These are phyloP conservation scores for Oscheius sp. DNA, from an alignment of 1,140 invertebrate species.

Conservation along the genomic window DNA sequence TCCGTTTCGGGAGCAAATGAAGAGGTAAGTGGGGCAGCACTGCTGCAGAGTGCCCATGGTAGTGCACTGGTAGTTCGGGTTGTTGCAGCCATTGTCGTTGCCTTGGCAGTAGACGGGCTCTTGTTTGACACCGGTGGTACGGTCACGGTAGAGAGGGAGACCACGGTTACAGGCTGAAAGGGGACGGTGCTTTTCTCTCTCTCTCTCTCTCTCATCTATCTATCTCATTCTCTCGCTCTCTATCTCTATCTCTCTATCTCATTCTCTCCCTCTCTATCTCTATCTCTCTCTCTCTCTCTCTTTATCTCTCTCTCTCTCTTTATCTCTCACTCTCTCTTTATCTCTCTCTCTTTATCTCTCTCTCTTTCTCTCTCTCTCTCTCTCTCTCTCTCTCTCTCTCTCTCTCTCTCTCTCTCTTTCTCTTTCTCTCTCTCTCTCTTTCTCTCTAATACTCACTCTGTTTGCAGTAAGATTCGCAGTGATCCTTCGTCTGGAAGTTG, in stretches of 20 bases:
- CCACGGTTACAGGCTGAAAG: constrained; percentile 57
- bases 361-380: not conserved
- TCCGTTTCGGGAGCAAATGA: constrained; percentile 58
- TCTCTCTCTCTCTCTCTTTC: too few relatives aligned
- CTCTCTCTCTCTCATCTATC: too few relatives aligned
- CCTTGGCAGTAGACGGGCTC: constrained; percentile 60
- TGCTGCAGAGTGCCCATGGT: constrained; percentile 60
- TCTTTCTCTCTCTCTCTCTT: too few relatives aligned
- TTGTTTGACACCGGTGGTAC: constrained; percentile 59
- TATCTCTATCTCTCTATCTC: not conserved
- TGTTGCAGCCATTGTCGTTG: constrained; percentile 60
- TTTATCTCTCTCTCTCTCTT: not conserved
- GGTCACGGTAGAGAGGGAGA: constrained; percentile 58
- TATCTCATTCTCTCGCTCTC: too few relatives aligned
- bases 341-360: too few relatives aligned
- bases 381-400: not conserved
- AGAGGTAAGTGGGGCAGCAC: constrained; percentile 56
- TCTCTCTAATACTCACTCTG: constrained; percentile 61
- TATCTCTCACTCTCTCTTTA: too few relatives aligned
- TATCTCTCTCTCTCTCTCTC: not conserved
- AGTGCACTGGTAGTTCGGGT: constrained; percentile 59
- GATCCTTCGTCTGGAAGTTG: constrained; percentile 59
- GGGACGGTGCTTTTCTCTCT: not conserved
- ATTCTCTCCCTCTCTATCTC: too few relatives aligned
- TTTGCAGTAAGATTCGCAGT: constrained; percentile 60